A percentile compares a stretch with the other conserved stretches of the same genome.
These are phyloP conservation scores for Champsocephalus gunnari DNA, from an alignment of 2,797 vertebrate species.

Conservation along the genomic window DNA sequence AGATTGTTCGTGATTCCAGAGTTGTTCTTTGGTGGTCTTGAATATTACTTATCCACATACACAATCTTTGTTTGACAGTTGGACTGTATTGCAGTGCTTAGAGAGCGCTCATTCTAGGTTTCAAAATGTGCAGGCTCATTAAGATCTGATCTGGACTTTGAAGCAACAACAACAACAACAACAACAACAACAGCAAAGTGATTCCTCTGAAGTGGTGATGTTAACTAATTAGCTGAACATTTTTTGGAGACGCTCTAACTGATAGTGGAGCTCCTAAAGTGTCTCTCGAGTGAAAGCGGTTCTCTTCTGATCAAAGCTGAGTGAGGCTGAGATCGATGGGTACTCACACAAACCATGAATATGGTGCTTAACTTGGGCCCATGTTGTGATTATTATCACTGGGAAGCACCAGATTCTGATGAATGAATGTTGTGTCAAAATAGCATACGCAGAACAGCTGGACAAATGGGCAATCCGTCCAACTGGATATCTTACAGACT, in stretches of 20 bases:
- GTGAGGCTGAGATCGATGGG: conserved; percentile 34
- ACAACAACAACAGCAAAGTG: conserved; percentile 25
- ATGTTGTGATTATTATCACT: conserved; percentile 8
- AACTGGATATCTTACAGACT: no score
- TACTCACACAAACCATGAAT: conserved; percentile 18
- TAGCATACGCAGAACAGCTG: no score
- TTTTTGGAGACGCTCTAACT: conserved; percentile 27
- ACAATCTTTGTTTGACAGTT: not conserved
- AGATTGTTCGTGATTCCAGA: not conserved
- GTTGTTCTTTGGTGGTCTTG: no score
- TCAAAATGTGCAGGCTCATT: conserved; percentile 25
- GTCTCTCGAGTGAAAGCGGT: conserved; percentile 28
- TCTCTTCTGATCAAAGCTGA: conserved; percentile 44
- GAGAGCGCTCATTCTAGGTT: not conserved
- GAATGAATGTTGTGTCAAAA: conserved; percentile 12
- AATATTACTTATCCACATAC: not conserved
- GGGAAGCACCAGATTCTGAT: not conserved
- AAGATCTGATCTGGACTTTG: conserved; percentile 23
- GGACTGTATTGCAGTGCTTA: not conserved
- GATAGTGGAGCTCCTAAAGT: conserved; percentile 9
- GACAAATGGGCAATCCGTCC: no score
- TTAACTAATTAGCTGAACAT: conserved; percentile 53
- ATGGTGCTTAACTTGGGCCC: not conserved
- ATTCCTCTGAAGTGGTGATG: conserved; percentile 17
- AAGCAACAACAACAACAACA: conserved; percentile 25